Evolutionary conservation across 2,113 vertebrate species (phyloP).

Genomic region (Entelurus aequoreus): DNA sequence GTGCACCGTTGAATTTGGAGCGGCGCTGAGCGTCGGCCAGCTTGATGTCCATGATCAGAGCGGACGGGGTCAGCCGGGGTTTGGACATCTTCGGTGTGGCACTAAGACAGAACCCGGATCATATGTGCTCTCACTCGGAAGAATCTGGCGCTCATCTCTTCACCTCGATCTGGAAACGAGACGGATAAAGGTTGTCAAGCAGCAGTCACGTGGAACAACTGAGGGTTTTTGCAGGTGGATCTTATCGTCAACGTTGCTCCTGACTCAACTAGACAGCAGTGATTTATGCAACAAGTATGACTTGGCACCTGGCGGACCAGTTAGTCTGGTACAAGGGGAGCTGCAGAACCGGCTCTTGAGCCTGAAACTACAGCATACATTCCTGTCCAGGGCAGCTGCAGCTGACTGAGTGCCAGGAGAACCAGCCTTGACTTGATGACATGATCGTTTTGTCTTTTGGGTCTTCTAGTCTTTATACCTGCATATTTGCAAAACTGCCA

Average conservation of each 20-base stretch:
- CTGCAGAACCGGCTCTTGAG: slow-evolving; percentile 23
- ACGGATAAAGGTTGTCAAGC: not conserved
- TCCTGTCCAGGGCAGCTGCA: slow-evolving; percentile 8
- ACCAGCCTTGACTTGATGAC: not conserved
- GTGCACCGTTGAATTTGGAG: slow-evolving; percentile 48
- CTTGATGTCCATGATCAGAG: slow-evolving; percentile 55
- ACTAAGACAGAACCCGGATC: slow-evolving; percentile 6
- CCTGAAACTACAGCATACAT: slow-evolving; percentile 30
- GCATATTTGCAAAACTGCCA: no score
- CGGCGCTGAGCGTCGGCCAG: slow-evolving; percentile 46
- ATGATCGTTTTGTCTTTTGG: not conserved
- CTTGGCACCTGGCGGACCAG: slow-evolving; percentile 40
- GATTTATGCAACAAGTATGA: not conserved
- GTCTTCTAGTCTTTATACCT: no score
- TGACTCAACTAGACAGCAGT: no score
- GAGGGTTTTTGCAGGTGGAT: no score
- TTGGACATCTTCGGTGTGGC: slow-evolving; percentile 21
- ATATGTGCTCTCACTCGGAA: slow-evolving; percentile 19
- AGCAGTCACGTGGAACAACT: no score
- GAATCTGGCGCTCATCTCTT: slow-evolving; percentile 20
- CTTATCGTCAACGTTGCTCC: no score
- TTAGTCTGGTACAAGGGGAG: slow-evolving; percentile 22
- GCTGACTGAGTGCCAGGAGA: not conserved
- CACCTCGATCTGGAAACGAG: slow-evolving; percentile 13
- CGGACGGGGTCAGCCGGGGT: slow-evolving; percentile 40